These are phyloP conservation scores for Agapetus fuscipes DNA, from an alignment of 2,888 invertebrate species.

Conservation along the genomic window DNA sequence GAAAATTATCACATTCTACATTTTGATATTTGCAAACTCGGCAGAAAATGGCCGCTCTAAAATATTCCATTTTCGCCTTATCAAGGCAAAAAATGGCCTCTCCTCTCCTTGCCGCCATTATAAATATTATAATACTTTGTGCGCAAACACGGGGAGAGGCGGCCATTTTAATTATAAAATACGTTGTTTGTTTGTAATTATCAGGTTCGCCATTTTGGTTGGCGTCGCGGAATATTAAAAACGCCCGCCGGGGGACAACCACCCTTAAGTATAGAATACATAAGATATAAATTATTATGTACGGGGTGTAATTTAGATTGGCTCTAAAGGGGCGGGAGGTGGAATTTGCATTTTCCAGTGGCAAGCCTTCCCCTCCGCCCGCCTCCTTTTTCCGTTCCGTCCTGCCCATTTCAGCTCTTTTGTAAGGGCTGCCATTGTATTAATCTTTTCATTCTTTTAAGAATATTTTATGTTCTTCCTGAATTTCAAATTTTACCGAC, in stretches of 20 bases:
- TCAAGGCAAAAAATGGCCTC: too few relatives aligned
- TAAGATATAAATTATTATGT: conserved; percentile 21
- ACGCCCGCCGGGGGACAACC: background rate
- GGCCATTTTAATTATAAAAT: background rate
- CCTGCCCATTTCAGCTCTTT: too few relatives aligned
- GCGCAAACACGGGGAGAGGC: background rate
- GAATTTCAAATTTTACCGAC: too few relatives aligned
- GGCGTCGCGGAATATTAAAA: background rate
- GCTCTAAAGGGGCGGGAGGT: conserved; percentile 15
- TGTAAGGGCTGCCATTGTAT: too few relatives aligned
- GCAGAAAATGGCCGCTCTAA: too few relatives aligned
- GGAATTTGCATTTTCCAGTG: conserved; percentile 22
- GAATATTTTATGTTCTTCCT: too few relatives aligned
- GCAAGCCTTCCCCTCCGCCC: conserved; percentile 21
- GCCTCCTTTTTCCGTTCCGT: background rate
- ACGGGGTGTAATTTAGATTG: conserved; percentile 20
- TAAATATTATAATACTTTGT: too few relatives aligned
- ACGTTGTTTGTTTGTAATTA: background rate
- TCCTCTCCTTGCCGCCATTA: too few relatives aligned
- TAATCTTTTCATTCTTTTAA: too few relatives aligned
- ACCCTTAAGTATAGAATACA: background rate
- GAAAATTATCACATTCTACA: too few relatives aligned
- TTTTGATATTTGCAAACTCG: too few relatives aligned
- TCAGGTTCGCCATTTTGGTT: background rate
- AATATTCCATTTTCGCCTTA: too few relatives aligned